These are phyloP conservation scores for Xiphophorus maculatus DNA, from an alignment of 2,113 vertebrate species.

Conservation along the genomic window DNA sequence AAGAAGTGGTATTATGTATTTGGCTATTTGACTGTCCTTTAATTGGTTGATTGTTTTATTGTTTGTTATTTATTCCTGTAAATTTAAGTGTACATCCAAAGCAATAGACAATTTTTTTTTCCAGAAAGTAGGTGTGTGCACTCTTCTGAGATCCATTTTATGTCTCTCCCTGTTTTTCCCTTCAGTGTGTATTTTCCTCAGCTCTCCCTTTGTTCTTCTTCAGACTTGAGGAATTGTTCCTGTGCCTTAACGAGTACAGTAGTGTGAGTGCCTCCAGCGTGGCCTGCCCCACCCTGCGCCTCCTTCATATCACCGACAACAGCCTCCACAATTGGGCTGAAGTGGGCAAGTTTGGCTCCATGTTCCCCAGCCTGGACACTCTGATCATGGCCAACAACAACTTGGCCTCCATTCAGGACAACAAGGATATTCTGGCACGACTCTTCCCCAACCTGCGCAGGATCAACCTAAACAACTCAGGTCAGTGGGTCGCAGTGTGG, in stretches of 20 bases:
- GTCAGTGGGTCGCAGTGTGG: constrained; percentile 70
- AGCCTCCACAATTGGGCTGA: constrained; percentile 95
- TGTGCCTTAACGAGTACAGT: constrained; percentile 99
- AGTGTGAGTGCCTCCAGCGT: constrained; percentile 87
- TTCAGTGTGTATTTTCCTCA: neutral
- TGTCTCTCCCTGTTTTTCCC: neutral
- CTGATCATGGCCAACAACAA: constrained; percentile 96
- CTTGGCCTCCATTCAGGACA: constrained; percentile 87
- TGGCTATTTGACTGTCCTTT: neutral
- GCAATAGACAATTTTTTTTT: neutral
- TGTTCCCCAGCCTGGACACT: constrained; percentile 94
- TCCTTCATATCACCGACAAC: constrained; percentile 98
- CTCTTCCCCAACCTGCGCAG: constrained; percentile 93
- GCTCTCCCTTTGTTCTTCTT: constrained; percentile 11
- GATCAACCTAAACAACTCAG: constrained; percentile 97
- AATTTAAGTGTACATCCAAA: neutral
- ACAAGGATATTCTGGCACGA: constrained; percentile 84
- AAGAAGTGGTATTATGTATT: too few species aligned
- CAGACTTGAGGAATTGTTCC: constrained; percentile 97
- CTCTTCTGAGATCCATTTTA: neutral
- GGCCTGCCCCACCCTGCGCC: constrained; percentile 89
- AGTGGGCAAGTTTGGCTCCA: constrained; percentile 91
- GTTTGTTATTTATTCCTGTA: too few species aligned
- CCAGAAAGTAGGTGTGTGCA: neutral
- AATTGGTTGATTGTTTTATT: neutral